A percentile compares a stretch with the other conserved stretches of the same genome.
These are phyloP conservation scores for Cyclargus thomasi DNA, from an alignment of 1,140 invertebrate genomes.

Conservation along the genomic window DNA sequence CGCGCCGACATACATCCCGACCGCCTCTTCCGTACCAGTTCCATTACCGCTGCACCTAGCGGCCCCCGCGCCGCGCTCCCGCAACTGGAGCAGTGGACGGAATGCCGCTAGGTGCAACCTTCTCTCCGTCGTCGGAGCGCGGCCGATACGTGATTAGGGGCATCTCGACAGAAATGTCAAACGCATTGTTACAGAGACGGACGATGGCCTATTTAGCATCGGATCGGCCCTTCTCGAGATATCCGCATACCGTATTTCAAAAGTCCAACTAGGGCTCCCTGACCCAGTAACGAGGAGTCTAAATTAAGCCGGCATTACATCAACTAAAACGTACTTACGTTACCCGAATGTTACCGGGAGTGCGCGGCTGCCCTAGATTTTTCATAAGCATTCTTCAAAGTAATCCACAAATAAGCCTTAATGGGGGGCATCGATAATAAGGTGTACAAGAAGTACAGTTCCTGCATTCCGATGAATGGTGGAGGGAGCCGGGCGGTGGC, in stretches of 20 bases:
- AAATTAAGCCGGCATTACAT: background rate
- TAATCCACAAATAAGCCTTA: conserved; percentile 36
- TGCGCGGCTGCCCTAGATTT: conserved; percentile 10
- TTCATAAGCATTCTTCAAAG: conserved; percentile 21
- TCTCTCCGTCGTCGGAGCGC: conserved; percentile 23
- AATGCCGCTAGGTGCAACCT: conserved; percentile 18
- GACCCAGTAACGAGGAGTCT: background rate
- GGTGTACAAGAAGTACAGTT: conserved; percentile 48
- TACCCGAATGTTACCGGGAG: background rate
- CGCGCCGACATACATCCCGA: conserved; percentile 45
- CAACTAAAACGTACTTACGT: background rate
- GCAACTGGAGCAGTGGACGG: conserved; percentile 42
- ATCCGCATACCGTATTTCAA: background rate
- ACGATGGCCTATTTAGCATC: too few relatives aligned
- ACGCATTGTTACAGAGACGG: too few relatives aligned
- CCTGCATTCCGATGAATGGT: conserved; percentile 60
- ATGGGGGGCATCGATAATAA: conserved; percentile 49
- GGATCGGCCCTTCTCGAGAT: background rate
- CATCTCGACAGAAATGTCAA: too few relatives aligned
- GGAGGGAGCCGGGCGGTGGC: conserved; percentile 28
- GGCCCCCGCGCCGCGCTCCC: conserved; percentile 14
- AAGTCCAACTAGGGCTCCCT: background rate
- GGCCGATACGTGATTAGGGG: conserved; percentile 9
- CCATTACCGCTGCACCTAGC: conserved; percentile 38
- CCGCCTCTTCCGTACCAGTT: conserved; percentile 30